phyloP scores from a whole-genome alignment of 2,888 invertebrate genomes.

The Callimorpha dominula region DNA sequence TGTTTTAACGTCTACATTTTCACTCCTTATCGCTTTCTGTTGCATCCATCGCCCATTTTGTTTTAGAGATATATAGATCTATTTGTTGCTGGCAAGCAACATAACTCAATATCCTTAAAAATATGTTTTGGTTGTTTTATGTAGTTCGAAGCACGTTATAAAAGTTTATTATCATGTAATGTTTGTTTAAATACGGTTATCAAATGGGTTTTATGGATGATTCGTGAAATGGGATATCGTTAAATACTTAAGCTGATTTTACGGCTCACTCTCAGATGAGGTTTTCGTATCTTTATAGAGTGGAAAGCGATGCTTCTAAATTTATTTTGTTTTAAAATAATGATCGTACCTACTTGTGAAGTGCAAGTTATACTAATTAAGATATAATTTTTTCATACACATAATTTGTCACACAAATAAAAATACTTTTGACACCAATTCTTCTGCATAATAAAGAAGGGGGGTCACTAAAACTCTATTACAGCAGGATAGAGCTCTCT shows the following conservation, averaged over 20 bases:
- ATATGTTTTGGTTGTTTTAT: slow-evolving; percentile 42
- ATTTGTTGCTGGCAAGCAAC: slow-evolving; percentile 21
- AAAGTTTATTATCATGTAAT: slow-evolving; percentile 48
- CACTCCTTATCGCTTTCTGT: slow-evolving; percentile 12
- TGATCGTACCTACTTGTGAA: too few relatives aligned
- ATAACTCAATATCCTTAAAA: slow-evolving; percentile 10
- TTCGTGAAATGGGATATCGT: slow-evolving; percentile 40
- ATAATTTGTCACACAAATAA: too few relatives aligned
- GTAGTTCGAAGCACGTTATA: slow-evolving; percentile 41
- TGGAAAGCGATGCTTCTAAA: not conserved
- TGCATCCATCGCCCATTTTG: slow-evolving; percentile 9
- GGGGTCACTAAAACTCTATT: too few relatives aligned
- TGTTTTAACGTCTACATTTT: slow-evolving; percentile 3
- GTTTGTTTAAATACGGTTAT: slow-evolving; percentile 54
- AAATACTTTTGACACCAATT: too few relatives aligned
- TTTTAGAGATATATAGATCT: not conserved
- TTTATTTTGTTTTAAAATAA: too few relatives aligned
- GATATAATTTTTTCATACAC: too few relatives aligned
- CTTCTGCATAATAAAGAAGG: too few relatives aligned
- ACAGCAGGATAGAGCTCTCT: too few relatives aligned
- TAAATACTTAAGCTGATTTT: slow-evolving; percentile 48
- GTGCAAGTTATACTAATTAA: too few relatives aligned
- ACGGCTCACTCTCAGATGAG: slow-evolving; percentile 37
- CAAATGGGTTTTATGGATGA: slow-evolving; percentile 49
- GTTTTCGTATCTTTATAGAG: slow-evolving; percentile 21